These are phyloP conservation scores for Eutrigla gurnardus DNA, from an alignment of 2,797 vertebrate genomes.

Conservation along the genomic window DNA sequence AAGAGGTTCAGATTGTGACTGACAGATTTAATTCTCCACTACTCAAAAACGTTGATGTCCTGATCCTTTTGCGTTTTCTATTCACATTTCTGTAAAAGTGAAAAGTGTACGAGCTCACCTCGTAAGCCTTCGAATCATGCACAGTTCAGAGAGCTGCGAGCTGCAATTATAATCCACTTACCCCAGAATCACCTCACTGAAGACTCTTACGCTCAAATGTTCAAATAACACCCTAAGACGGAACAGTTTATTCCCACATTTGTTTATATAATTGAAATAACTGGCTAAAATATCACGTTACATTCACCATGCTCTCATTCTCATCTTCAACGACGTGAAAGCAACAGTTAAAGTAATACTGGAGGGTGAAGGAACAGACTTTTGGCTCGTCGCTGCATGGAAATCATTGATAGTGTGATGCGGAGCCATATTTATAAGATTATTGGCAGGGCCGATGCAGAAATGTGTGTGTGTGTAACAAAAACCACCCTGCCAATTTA, in stretches of 20 bases:
- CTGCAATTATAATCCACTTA: conserved; percentile 74
- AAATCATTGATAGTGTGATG: conserved; percentile 46
- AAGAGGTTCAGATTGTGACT: conserved; percentile 27
- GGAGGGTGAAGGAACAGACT: conserved; percentile 23
- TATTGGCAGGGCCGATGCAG: conserved; percentile 46
- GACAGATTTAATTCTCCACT: conserved; percentile 32
- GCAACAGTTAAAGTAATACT: conserved; percentile 32
- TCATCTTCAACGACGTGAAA: conserved; percentile 29
- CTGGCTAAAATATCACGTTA: conserved; percentile 28
- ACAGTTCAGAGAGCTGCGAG: conserved; percentile 66
- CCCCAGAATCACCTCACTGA: conserved; percentile 65
- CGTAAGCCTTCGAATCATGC: conserved; percentile 51
- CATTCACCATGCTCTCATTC: conserved; percentile 10
- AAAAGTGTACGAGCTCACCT: conserved; percentile 31
- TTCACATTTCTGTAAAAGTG: conserved; percentile 36
- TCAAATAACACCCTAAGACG: conserved; percentile 52
- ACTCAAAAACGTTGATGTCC: conserved; percentile 17
- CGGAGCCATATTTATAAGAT: conserved; percentile 46
- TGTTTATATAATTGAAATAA: conserved; percentile 62
- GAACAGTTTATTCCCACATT: conserved; percentile 48
- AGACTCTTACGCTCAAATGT: conserved; percentile 63
- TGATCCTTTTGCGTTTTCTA: conserved; percentile 34
- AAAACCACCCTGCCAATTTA: conserved; percentile 41
- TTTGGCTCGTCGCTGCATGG: conserved; percentile 31
- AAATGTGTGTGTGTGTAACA: conserved; percentile 29